Base-by-base conservation (phyloP, 2,797 vertebrate genomes). In the Phrynocephalus vlangalii region DNA sequence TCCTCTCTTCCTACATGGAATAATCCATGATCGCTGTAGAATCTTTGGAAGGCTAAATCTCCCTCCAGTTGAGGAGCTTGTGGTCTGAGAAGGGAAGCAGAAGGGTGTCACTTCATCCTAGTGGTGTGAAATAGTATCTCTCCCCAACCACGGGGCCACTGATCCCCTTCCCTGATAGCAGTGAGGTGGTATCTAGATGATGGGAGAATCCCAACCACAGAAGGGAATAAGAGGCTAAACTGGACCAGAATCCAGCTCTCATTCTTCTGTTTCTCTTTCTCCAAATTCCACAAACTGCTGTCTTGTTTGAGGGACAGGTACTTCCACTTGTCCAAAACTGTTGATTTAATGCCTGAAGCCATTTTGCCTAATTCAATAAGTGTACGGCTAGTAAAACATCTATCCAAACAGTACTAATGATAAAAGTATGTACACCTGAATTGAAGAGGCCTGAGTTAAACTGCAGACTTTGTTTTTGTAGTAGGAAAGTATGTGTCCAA, bases 401-500 rank as follows among this genome's bases (percentile, higher is more conserved):
- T 85, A 84, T n/a, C 75, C 44, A 33, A 79, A 72, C 18, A 84
- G 63, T 52, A 33, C 83, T 76, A 84, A 85, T 33, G 78, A 70
- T 85, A 85, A 76, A 78, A 88, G 83, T 79, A 85, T 85, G 83
- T 67, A 11, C 78, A 30, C 63, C 75, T n/a, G 44, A 80, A 52
- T 81, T 48, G 16, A 67, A 30, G 80, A 26, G 83, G 83, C 77
- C 56, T 78, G 18, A 81, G 78, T 81, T 76, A 66, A 88, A 88
- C 67, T 44, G 20, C 60, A 88, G 73, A 77, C 63, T 68, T 76
- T 63, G 80, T 82, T 88, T 88, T 26, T 68, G 33, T 82, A 71
- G 66, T 66, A 81, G 79, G 68, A 88, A 76, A 88, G 85, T 82
- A 88, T 85, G 83, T 85, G 83, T 77, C 85, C 85, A 88, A 88